Evolutionary conservation across 53 echinoderm and acorn worm species (phyloP).

Genomic region (Temnopleurus reevesii): DNA sequence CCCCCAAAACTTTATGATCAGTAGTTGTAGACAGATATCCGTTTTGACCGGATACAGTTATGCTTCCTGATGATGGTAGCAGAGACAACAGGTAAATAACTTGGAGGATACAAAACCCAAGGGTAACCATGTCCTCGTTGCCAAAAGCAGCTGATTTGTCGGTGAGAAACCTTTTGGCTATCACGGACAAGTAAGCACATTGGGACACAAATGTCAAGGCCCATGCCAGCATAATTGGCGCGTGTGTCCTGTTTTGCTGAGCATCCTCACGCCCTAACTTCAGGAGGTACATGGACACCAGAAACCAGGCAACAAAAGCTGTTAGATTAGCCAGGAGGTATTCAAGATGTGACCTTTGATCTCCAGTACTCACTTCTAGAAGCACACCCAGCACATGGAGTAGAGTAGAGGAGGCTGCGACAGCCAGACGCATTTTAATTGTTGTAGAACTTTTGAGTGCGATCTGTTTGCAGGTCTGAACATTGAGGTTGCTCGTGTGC

Average conservation of each 20-base stretch:
- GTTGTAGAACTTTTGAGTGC: neutral
- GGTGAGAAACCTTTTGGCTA: conserved; percentile 14
- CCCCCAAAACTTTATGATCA: conserved; percentile 40
- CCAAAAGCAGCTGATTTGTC: neutral
- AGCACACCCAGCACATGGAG: neutral
- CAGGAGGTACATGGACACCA: neutral
- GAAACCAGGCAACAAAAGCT: neutral
- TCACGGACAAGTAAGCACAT: conserved; percentile 44
- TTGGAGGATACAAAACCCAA: conserved; percentile 57
- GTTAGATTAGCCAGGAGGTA: neutral
- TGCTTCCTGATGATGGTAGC: conserved; percentile 56
- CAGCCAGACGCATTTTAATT: neutral
- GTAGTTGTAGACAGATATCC: conserved; percentile 5
- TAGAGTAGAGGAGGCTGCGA: neutral
- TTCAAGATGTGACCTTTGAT: neutral
- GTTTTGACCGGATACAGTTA: conserved; percentile 18
- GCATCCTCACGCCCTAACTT: neutral
- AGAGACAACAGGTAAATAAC: conserved; percentile 68
- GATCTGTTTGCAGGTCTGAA: too few species aligned
- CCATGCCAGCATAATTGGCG: conserved; percentile 68
- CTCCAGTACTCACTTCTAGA: neutral
- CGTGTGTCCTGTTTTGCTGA: conserved; percentile 35
- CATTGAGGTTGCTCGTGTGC: neutral
- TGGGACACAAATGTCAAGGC: conserved; percentile 55
- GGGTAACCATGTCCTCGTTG: neutral